Percentiles rank a stretch among this genome's conserved stretches.
Conservation (phyloP, 2,888 invertebrate species). For the Drosophila robusta region DNA sequence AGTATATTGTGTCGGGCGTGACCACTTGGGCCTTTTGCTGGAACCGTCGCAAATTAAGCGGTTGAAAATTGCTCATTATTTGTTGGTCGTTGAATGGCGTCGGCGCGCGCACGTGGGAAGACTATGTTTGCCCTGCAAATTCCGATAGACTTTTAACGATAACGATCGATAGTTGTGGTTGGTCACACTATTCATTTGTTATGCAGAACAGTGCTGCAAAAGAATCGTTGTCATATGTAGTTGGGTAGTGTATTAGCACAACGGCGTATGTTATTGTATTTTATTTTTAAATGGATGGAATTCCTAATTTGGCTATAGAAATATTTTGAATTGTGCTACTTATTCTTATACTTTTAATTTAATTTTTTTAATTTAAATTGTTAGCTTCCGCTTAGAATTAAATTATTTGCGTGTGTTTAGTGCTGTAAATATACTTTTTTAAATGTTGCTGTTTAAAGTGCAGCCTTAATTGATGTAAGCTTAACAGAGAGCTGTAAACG, state of each 20-base stretch:
- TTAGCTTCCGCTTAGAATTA: neutral
- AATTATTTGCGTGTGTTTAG: neutral
- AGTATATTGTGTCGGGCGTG: constrained; percentile 93
- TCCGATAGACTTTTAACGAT: constrained; percentile 21
- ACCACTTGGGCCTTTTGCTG: constrained; percentile 86
- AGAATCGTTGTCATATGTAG: neutral
- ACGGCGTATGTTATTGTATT: too few species aligned
- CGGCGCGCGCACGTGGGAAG: constrained; percentile 40
- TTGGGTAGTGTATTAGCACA: neutral
- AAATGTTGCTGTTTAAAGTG: neutral
- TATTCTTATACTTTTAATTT: neutral
- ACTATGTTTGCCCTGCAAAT: neutral
- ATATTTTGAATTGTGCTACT: neutral
- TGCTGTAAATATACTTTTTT: neutral
- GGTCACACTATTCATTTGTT: neutral
- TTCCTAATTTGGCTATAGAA: neutral
- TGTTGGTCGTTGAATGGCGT: constrained; percentile 7
- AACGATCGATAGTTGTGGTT: neutral
- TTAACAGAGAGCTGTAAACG: neutral
- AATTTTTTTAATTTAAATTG: too few species aligned
- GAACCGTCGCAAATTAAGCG: constrained; percentile 80
- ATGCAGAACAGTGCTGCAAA: neutral
- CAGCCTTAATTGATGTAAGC: neutral
- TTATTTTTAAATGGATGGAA: neutral
- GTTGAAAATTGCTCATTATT: constrained; percentile 74